A percentile compares a stretch with the other conserved stretches of the same genome.
phyloP scores from a whole-genome alignment of 2,113 vertebrate genomes.

The Corvus hawaiiensis region DNA sequence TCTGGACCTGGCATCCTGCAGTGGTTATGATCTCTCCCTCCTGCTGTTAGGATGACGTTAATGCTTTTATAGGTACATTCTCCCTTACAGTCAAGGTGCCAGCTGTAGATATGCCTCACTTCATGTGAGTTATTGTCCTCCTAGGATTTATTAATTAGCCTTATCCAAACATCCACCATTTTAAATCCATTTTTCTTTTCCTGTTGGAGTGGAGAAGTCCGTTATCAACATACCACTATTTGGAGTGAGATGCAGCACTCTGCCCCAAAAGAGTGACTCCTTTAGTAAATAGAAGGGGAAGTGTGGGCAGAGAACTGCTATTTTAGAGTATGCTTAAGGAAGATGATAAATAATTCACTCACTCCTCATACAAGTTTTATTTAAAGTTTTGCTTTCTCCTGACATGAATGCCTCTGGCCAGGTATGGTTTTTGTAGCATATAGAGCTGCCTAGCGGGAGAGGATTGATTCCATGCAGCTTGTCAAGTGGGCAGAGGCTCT shows the following conservation, averaged over 20 bases:
- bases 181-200: conserved; percentile 5
- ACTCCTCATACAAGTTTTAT: not conserved
- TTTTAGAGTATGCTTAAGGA: not conserved
- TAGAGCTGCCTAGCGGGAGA: not conserved
- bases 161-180: conserved; percentile 5
- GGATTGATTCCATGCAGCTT: not conserved
- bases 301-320: not conserved
- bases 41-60: not conserved
- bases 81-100: not conserved
- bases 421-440: not conserved
- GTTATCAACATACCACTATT: not conserved
- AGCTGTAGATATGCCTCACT: conserved; percentile 5
- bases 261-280: not conserved
- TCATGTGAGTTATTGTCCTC: not conserved
- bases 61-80: not conserved
- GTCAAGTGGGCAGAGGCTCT: not conserved
- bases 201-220: not conserved
- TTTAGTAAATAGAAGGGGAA: not conserved
- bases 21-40: not conserved
- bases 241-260: not conserved
- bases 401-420: not conserved
- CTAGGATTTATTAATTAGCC: conserved; percentile 31
- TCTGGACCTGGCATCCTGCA: not conserved
- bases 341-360: not conserved
- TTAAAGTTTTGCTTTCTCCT: not conserved